These are phyloP conservation scores for Donacobius atricapilla DNA, from an alignment of 2,113 vertebrate genomes.

Conservation along the genomic window DNA sequence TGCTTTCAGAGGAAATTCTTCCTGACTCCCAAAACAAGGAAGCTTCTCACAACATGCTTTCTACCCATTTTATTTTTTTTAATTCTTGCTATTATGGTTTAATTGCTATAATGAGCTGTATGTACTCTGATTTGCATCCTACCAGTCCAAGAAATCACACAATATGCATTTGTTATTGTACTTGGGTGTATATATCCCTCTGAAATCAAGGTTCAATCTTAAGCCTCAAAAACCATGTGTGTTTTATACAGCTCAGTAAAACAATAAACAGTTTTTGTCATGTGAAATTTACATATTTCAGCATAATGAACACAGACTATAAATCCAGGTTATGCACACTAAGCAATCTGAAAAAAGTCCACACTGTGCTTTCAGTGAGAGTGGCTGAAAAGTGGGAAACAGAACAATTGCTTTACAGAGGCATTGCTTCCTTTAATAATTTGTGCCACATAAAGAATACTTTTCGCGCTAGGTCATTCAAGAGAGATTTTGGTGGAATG, in stretches of 20 bases:
- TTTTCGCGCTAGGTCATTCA: conserved; percentile 40
- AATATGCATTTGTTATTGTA: not conserved
- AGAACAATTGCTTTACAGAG: conserved; percentile 47
- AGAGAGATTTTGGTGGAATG: conserved; percentile 31
- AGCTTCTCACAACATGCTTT: not conserved
- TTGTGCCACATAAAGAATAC: conserved; percentile 56
- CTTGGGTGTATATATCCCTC: not conserved
- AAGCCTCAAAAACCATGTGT: not conserved
- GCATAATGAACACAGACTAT: not conserved
- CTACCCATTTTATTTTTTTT: not conserved
- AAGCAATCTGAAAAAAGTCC: not conserved
- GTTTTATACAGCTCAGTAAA: not conserved
- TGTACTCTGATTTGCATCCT: not conserved
- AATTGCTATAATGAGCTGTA: not conserved
- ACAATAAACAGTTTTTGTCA: not conserved
- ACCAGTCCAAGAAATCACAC: not conserved
- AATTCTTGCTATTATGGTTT: not conserved
- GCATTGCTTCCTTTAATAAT: conserved; percentile 22
- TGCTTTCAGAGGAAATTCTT: not conserved
- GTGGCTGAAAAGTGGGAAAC: conserved; percentile 12
- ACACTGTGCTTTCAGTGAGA: not conserved
- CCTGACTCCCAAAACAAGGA: not conserved
- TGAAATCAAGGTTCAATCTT: not conserved
- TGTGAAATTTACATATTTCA: not conserved
- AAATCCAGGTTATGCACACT: not conserved